These are phyloP conservation scores for Axea sp. DNA, from an alignment of 2,888 invertebrate species.

Conservation along the genomic window DNA sequence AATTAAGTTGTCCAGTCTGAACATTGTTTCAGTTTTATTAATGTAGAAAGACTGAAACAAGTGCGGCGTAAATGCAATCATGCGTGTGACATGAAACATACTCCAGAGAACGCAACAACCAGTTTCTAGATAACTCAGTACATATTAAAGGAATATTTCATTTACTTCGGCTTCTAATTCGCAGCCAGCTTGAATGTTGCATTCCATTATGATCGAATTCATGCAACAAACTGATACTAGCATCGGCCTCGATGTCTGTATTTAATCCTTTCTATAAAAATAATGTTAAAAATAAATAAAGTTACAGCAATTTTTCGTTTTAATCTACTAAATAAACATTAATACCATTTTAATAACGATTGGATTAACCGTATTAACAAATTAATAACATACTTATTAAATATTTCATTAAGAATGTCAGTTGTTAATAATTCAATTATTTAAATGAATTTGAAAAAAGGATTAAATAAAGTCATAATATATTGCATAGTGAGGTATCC, in stretches of 20 bases:
- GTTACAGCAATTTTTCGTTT: no score
- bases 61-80: constrained; percentile 32
- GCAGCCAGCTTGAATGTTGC: constrained; percentile 60
- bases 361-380: no score
- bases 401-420: no score
- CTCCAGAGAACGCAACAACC: constrained; percentile 41
- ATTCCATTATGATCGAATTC: constrained; percentile 60
- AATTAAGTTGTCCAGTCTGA: neutral
- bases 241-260: constrained; percentile 57
- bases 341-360: no score
- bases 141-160: constrained; percentile 27
- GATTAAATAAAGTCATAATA: constrained; percentile 53
- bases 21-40: constrained; percentile 15
- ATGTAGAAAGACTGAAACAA: constrained; percentile 25
- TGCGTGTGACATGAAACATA: constrained; percentile 38
- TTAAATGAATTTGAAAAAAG: constrained; percentile 29
- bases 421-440: no score
- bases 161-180: constrained; percentile 51
- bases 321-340: no score
- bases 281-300: constrained; percentile 1
- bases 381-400: no score
- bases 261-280: constrained; percentile 53
- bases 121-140: constrained; percentile 38
- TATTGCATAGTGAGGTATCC: constrained; percentile 23
- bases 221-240: constrained; percentile 58